These are phyloP conservation scores for Pinna nobilis DNA, from an alignment of 1,140 invertebrate genomes.

Conservation along the genomic window DNA sequence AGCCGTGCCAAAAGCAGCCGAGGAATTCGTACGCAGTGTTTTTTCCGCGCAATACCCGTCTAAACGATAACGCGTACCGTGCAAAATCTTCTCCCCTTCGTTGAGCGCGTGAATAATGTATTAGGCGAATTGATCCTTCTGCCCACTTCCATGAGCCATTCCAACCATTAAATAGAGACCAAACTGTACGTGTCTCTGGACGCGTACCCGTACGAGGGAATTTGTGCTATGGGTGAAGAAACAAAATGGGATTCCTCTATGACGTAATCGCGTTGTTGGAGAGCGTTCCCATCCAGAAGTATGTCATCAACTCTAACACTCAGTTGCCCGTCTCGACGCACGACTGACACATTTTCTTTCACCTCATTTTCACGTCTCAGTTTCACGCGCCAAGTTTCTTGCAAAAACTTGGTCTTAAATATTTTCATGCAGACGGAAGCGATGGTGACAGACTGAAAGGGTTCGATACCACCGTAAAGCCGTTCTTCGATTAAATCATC, in stretches of 20 bases:
- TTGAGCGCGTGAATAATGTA: conserved; percentile 43
- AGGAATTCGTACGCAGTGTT: conserved; percentile 44
- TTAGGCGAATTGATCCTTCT: neutral
- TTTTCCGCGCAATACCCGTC: conserved; percentile 38
- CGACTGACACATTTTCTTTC: conserved; percentile 11
- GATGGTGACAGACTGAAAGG: conserved; percentile 35
- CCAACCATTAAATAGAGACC: conserved; percentile 26
- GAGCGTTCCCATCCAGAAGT: conserved; percentile 3
- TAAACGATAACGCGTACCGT: conserved; percentile 16
- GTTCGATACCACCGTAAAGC: conserved; percentile 18
- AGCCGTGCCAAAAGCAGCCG: conserved; percentile 54
- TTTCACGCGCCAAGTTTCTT: conserved; percentile 25
- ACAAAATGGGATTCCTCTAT: conserved; percentile 30
- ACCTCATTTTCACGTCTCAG: conserved; percentile 10
- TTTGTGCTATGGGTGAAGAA: conserved; percentile 6
- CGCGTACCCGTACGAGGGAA: conserved; percentile 29
- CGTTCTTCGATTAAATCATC: neutral
- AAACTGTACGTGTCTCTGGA: conserved; percentile 3
- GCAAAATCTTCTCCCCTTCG: conserved; percentile 22
- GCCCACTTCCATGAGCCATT: conserved; percentile 29
- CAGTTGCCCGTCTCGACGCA: conserved; percentile 16
- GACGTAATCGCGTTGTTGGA: conserved; percentile 3
- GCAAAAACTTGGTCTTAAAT: conserved; percentile 42
- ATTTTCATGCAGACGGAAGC: conserved; percentile 34
- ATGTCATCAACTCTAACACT: neutral